phyloP scores from a whole-genome alignment of 2,113 vertebrate species.

The Myiozetetes cayanensis region DNA sequence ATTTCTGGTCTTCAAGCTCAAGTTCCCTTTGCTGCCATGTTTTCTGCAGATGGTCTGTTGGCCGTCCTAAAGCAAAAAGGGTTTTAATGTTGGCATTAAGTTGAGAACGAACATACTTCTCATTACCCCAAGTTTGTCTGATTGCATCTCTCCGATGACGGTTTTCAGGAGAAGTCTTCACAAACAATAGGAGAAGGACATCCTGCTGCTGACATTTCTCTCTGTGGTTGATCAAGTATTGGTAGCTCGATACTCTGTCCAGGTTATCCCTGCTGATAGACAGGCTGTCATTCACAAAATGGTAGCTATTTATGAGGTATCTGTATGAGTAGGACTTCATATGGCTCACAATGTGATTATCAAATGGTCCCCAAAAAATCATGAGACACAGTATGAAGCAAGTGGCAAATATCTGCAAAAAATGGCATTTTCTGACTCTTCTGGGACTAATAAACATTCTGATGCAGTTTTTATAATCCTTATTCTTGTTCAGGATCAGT shows the following conservation, averaged over 20 bases:
- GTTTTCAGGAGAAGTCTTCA: constrained; percentile 89
- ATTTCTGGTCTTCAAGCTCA: constrained; percentile 72
- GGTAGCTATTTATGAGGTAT: constrained; percentile 88
- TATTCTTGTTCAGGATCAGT: constrained; percentile 14
- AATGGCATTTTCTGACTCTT: constrained; percentile 82
- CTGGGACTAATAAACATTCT: constrained; percentile 86
- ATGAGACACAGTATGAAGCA: constrained; percentile 83
- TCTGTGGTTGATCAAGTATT: constrained; percentile 85
- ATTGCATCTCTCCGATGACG: constrained; percentile 79
- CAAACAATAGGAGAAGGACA: constrained; percentile 86
- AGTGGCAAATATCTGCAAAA: constrained; percentile 79
- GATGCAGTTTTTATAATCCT: constrained; percentile 54
- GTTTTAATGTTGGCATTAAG: constrained; percentile 82
- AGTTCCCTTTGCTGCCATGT: constrained; percentile 70
- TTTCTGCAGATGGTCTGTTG: constrained; percentile 11
- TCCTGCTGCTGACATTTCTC: constrained; percentile 80
- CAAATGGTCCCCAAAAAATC: constrained; percentile 81
- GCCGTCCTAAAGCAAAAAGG: constrained; percentile 84
- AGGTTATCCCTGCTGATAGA: constrained; percentile 71
- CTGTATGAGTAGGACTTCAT: constrained; percentile 88
- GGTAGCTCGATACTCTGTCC: constrained; percentile 60
- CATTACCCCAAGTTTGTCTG: constrained; percentile 89
- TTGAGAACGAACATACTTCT: constrained; percentile 70
- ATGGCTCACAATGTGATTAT: constrained; percentile 82
- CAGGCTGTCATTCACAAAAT: constrained; percentile 84